Evolutionary conservation across 2,888 invertebrate genomes (phyloP).

Genomic region (Clanis bilineata): DNA sequence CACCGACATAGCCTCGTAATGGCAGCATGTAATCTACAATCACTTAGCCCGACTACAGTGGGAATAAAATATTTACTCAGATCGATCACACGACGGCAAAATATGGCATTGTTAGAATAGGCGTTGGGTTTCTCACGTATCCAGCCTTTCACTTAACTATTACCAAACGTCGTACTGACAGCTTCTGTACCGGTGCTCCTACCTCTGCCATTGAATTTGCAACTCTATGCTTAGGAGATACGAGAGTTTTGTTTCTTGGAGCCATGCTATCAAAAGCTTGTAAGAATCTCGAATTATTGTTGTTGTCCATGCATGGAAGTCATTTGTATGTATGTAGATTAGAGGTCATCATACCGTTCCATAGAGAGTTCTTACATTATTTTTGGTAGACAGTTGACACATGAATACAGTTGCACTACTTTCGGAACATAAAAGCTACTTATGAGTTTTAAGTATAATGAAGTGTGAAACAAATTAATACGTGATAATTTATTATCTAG

Average conservation of each 20-base stretch:
- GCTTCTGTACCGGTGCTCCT: conserved; percentile 1
- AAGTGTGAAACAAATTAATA: conserved; percentile 14
- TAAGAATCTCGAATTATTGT: conserved; percentile 65
- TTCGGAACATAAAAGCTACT: conserved; percentile 32
- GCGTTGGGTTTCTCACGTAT: conserved; percentile 78
- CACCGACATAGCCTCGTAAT: conserved; percentile 22
- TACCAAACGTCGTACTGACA: conserved; percentile 61
- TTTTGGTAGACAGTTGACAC: conserved; percentile 57
- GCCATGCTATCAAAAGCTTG: conserved; percentile 32
- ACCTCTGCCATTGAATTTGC: conserved; percentile 31
- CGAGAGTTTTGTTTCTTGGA: conserved; percentile 16
- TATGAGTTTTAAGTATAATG: conserved; percentile 8
- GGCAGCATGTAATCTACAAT: conserved; percentile 50
- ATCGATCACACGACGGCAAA: conserved; percentile 78
- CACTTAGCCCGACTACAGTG: conserved; percentile 52
- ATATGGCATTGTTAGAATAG: conserved; percentile 76
- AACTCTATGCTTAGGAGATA: conserved; percentile 40
- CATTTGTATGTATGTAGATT: conserved; percentile 78
- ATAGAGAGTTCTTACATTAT: conserved; percentile 60
- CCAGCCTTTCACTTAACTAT: conserved; percentile 77
- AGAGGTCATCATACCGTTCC: conserved; percentile 75
- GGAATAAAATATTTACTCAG: conserved; percentile 73
- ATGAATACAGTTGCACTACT: conserved; percentile 56
- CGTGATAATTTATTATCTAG: not conserved
- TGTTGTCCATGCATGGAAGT: conserved; percentile 76